Percentiles rank a stretch among this genome's conserved stretches.
Conservation (phyloP, 64 coral and sea anemone genomes). For the Montipora sp. region DNA sequence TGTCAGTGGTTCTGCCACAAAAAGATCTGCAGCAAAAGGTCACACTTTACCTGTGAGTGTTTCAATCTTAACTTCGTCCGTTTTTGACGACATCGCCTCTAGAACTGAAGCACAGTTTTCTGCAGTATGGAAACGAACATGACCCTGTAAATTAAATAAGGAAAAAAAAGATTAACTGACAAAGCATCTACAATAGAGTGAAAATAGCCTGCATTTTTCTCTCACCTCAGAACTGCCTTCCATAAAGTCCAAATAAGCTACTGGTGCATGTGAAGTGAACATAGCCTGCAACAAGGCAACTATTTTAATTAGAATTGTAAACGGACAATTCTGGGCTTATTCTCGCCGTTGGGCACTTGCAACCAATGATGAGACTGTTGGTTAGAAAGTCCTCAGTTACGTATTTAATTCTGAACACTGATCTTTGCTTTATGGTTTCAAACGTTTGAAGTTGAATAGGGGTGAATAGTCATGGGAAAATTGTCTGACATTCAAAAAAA, state of each 20-base stretch:
- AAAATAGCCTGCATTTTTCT: neutral
- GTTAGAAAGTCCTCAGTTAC: too few species aligned
- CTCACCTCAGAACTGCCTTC: slow-evolving; percentile 65
- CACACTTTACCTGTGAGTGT: slow-evolving; percentile 55
- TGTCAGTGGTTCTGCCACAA: neutral
- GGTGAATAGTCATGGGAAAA: too few species aligned
- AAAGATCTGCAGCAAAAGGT: neutral
- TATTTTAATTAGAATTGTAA: neutral
- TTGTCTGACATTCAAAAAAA: too few species aligned
- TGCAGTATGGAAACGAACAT: slow-evolving; percentile 89
- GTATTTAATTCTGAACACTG: too few species aligned
- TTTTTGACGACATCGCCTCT: slow-evolving; percentile 45
- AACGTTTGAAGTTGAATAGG: too few species aligned
- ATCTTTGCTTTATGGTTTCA: too few species aligned
- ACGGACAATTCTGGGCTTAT: too few species aligned
- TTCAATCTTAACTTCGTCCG: slow-evolving; percentile 40
- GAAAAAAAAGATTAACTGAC: neutral
- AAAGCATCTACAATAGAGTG: neutral
- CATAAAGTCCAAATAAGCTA: slow-evolving; percentile 82
- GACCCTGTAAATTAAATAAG: slow-evolving; percentile 72
- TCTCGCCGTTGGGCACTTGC: too few species aligned
- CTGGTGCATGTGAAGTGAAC: slow-evolving; percentile 59
- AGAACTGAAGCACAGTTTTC: slow-evolving; percentile 78
- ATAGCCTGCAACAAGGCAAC: slow-evolving; percentile 50
- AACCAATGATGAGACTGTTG: too few species aligned